Evolutionary conservation across 1,140 invertebrate species (phyloP).

Genomic region (Aphelenchoides avenae): DNA sequence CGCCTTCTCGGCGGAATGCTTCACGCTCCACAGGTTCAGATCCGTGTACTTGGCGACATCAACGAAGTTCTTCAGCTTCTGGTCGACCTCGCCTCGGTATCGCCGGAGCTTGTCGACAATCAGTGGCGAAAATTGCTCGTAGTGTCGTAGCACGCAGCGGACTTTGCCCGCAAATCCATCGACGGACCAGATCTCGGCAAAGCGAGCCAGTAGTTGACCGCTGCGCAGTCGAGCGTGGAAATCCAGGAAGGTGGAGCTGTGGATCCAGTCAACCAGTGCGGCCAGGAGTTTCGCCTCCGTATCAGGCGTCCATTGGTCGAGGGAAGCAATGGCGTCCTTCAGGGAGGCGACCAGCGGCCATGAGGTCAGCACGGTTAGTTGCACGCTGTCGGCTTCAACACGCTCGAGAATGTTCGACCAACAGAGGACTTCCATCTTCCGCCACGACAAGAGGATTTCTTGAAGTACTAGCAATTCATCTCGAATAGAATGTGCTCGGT

Average conservation of each 20-base stretch:
- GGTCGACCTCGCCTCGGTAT: slow-evolving; percentile 67
- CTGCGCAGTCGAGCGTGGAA: slow-evolving; percentile 75
- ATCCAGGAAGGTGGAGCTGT: slow-evolving; percentile 76
- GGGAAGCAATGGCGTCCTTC: neutral
- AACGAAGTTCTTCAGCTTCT: slow-evolving; percentile 78
- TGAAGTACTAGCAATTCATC: slow-evolving; percentile 70
- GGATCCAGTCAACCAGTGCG: slow-evolving; percentile 65
- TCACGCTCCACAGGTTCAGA: slow-evolving; percentile 87
- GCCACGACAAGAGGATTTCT: slow-evolving; percentile 79
- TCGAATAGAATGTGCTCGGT: slow-evolving; percentile 75
- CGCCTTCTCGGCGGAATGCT: slow-evolving; percentile 63
- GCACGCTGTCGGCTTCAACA: slow-evolving; percentile 58
- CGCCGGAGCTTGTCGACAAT: slow-evolving; percentile 68
- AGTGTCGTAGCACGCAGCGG: slow-evolving; percentile 79
- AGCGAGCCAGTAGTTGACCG: slow-evolving; percentile 70
- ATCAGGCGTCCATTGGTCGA: neutral
- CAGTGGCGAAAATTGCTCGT: slow-evolving; percentile 71
- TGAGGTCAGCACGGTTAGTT: slow-evolving; percentile 37
- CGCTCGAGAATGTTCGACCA: slow-evolving; percentile 75
- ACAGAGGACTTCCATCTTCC: slow-evolving; percentile 78
- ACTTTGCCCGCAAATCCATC: slow-evolving; percentile 10
- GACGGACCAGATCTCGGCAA: slow-evolving; percentile 9
- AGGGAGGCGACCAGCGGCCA: slow-evolving; percentile 47
- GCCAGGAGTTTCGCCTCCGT: slow-evolving; percentile 28
- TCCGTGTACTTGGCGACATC: slow-evolving; percentile 95